Conservation (phyloP, 2,797 vertebrate genomes). For the Netta rufina region DNA sequence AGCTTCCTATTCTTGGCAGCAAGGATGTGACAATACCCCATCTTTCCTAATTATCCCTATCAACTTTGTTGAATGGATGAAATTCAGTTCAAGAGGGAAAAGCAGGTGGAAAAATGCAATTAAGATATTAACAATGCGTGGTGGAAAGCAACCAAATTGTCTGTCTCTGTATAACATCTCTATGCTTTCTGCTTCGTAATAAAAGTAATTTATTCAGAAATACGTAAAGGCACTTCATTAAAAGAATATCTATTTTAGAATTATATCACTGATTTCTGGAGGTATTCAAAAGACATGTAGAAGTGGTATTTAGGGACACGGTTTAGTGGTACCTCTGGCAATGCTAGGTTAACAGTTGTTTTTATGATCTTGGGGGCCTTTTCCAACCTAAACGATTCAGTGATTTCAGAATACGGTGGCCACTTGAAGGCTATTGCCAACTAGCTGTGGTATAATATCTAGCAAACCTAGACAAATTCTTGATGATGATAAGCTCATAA, state of each 20-base stretch:
- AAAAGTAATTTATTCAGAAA: constrained; percentile 10
- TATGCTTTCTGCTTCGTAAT: constrained; percentile 27
- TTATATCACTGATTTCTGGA: not conserved
- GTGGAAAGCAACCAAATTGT: not conserved
- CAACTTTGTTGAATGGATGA: not conserved
- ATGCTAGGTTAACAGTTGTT: too few relatives aligned
- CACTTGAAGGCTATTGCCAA: not conserved
- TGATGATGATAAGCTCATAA: not conserved
- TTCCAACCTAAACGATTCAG: too few relatives aligned
- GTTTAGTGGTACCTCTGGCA: too few relatives aligned
- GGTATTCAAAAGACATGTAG: too few relatives aligned
- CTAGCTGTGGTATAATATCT: not conserved
- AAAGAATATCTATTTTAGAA: not conserved
- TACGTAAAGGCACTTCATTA: not conserved
- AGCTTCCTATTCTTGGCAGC: not conserved
- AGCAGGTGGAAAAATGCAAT: not conserved
- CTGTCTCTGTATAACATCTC: not conserved
- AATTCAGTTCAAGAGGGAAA: not conserved
- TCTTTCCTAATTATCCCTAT: not conserved
- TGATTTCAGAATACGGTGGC: not conserved
- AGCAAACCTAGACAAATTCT: not conserved
- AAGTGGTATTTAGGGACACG: too few relatives aligned
- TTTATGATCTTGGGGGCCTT: too few relatives aligned
- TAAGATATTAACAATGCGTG: not conserved
- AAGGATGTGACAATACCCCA: not conserved